A percentile compares a stretch with the other conserved stretches of the same genome.
Conservation (phyloP, 2,888 invertebrate genomes). For the Notodonta dromedarius region DNA sequence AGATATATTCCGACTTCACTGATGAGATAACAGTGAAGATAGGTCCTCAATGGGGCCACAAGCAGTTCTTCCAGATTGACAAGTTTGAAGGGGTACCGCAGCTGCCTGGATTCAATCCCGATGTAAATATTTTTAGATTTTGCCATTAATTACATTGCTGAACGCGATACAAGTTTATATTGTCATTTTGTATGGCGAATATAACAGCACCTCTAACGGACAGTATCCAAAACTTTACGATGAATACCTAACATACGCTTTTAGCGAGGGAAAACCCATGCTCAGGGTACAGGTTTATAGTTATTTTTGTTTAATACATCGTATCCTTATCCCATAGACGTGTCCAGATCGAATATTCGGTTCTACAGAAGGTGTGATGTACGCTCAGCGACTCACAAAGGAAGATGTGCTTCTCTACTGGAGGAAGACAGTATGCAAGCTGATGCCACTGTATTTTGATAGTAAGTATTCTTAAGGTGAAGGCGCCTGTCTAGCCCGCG, state of each 20-base stretch:
- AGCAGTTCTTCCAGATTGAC: conserved; percentile 86
- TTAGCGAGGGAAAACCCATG: too few relatives aligned
- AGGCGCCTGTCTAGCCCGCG: too few relatives aligned
- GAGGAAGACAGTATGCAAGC: conserved; percentile 87
- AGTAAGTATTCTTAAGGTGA: conserved; percentile 58
- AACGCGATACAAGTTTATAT: too few relatives aligned
- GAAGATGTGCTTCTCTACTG: conserved; percentile 85
- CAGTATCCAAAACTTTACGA: too few relatives aligned
- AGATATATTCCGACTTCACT: conserved; percentile 86
- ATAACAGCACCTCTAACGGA: too few relatives aligned
- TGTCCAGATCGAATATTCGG: conserved; percentile 85
- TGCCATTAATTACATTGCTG: too few relatives aligned
- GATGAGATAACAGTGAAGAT: conserved; percentile 86
- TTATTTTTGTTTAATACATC: neutral
- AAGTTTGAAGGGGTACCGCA: conserved; percentile 81
- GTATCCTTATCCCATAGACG: conserved; percentile 35
- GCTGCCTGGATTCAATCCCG: conserved; percentile 80
- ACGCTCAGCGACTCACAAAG: conserved; percentile 84
- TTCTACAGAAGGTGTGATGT: conserved; percentile 87
- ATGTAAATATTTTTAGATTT: conserved; percentile 43
- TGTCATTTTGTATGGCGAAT: too few relatives aligned
- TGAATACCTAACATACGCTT: too few relatives aligned
- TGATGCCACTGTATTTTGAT: conserved; percentile 82
- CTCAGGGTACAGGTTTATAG: too few relatives aligned
- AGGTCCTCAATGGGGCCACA: conserved; percentile 82